phyloP scores from a whole-genome alignment of 2,888 invertebrate species.

The Drosophila parthenogenetica region DNA sequence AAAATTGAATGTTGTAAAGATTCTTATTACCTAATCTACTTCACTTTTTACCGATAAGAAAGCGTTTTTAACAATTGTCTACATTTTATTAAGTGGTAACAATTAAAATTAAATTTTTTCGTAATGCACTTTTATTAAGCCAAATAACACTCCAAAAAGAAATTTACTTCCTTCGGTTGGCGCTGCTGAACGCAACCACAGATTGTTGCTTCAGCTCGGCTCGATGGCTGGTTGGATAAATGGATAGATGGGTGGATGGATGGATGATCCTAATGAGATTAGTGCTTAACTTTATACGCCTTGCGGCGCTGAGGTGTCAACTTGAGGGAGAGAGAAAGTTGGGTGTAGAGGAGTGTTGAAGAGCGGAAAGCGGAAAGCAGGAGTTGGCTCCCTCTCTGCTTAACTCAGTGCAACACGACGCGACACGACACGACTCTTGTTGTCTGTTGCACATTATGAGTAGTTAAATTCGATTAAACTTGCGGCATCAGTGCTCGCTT shows the following conservation, averaged over 20 bases:
- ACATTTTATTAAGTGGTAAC: too few relatives aligned
- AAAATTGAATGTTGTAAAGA: too few relatives aligned
- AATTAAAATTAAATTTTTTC: too few relatives aligned
- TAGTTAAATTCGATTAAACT: conserved; percentile 83
- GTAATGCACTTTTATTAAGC: too few relatives aligned
- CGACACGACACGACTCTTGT: conserved; percentile 44
- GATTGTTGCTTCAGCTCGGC: conserved; percentile 30
- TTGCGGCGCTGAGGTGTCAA: conserved; percentile 38
- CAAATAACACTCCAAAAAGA: not conserved
- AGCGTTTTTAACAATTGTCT: too few relatives aligned
- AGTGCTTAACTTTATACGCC: conserved; percentile 81
- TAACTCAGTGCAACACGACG: conserved; percentile 13
- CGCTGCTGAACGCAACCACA: not conserved
- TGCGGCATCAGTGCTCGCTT: conserved; percentile 65
- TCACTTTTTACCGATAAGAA: too few relatives aligned
- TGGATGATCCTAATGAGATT: conserved; percentile 83
- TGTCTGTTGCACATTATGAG: conserved; percentile 83
- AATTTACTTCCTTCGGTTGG: not conserved
- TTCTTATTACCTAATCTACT: too few relatives aligned
- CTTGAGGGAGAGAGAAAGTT: not conserved
- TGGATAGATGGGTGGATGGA: conserved; percentile 20
- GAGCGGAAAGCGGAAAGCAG: not conserved
- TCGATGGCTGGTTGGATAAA: conserved; percentile 1
- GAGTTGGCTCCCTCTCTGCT: conserved; percentile 3
- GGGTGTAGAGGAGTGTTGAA: not conserved